These are phyloP conservation scores for Arctopsyche grandis DNA, from an alignment of 1,140 invertebrate species.

Conservation along the genomic window DNA sequence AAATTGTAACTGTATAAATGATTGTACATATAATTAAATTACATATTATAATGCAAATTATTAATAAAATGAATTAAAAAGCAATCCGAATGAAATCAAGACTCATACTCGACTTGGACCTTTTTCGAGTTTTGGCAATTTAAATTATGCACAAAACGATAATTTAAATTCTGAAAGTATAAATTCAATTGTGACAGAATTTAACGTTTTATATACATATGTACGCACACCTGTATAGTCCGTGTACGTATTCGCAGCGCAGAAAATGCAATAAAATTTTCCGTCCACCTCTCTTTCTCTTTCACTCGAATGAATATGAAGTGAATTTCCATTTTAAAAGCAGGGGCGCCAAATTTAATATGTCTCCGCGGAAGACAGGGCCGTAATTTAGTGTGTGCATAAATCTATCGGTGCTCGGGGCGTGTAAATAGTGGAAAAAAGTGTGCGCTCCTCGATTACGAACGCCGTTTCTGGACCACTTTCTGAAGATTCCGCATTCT, in stretches of 20 bases:
- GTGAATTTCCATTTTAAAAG: conserved; percentile 20
- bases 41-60: too few species aligned
- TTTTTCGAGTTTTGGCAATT: too few species aligned
- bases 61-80: too few species aligned
- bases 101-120: too few species aligned
- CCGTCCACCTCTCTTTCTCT: not conserved
- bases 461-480: conserved; percentile 9
- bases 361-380: conserved; percentile 21
- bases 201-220: not conserved
- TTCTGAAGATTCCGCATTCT: not conserved
- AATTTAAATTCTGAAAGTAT: too few species aligned
- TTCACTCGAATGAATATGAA: conserved; percentile 13
- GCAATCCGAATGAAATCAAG: too few species aligned
- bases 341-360: conserved; percentile 29
- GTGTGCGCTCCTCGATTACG: conserved; percentile 38
- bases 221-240: too few species aligned
- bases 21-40: too few species aligned
- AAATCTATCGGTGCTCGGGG: conserved; percentile 20
- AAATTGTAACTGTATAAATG: too few species aligned
- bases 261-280: not conserved
- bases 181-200: too few species aligned
- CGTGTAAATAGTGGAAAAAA: conserved; percentile 36
- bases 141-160: too few species aligned
- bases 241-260: too few species aligned
- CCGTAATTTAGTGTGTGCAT: conserved; percentile 38